A percentile compares a stretch with the other conserved stretches of the same genome.
Evolutionary conservation across 2,888 invertebrate species (phyloP).

Genomic region (Cylloceria caligata): DNA sequence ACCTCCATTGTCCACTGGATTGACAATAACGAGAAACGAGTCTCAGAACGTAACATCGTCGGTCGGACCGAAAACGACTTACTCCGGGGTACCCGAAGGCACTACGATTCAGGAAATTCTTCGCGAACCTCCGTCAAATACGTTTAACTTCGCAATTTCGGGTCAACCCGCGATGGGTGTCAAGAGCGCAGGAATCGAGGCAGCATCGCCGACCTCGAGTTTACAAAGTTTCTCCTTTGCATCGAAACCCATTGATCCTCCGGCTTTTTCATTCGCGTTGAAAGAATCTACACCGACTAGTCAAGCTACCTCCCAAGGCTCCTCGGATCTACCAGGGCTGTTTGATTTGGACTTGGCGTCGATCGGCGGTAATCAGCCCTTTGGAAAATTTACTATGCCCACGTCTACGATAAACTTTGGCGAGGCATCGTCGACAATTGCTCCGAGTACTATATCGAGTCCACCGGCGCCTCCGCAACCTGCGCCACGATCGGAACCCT

Average conservation of each 20-base stretch:
- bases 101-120: slow-evolving; percentile 42
- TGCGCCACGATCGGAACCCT: slow-evolving; percentile 42
- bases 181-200: slow-evolving; percentile 46
- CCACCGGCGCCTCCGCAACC: slow-evolving; percentile 49
- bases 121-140: slow-evolving; percentile 50
- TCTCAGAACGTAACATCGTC: slow-evolving; percentile 18
- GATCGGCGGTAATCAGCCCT: slow-evolving; percentile 23
- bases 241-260: slow-evolving; percentile 68
- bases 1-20: neutral
- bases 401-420: slow-evolving; percentile 58
- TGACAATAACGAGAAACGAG: slow-evolving; percentile 33
- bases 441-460: slow-evolving; percentile 15
- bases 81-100: slow-evolving; percentile 34
- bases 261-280: slow-evolving; percentile 64
- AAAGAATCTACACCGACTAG: slow-evolving; percentile 60
- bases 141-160: slow-evolving; percentile 48
- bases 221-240: slow-evolving; percentile 73
- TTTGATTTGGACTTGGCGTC: slow-evolving; percentile 67
- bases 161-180: slow-evolving; percentile 58
- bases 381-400: slow-evolving; percentile 48
- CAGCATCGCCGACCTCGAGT: slow-evolving; percentile 50
- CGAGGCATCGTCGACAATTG: slow-evolving; percentile 46
- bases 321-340: slow-evolving; percentile 70
- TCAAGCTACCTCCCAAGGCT: slow-evolving; percentile 64
- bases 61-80: slow-evolving; percentile 16